Evolutionary conservation across 2,797 vertebrate genomes (phyloP), one percentile per base, ranked within the genome.

Genomic region (Coracias cyanogaster): DNA sequence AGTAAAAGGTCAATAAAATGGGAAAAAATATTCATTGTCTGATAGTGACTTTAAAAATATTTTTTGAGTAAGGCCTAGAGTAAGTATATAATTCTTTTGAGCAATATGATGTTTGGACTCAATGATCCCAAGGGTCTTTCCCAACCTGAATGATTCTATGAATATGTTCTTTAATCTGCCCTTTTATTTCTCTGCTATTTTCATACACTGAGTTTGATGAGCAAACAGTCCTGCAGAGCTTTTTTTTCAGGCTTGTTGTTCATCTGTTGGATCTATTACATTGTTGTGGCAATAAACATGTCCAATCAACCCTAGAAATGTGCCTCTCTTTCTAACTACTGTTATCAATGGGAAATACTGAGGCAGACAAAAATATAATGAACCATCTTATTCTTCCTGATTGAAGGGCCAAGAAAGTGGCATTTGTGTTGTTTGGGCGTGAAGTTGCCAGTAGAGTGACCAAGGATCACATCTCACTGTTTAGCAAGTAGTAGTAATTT

Each of bases 71-170:
- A 61, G 6, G 2, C 24, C 5, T 37, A 22, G 4, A 8, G 1
- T 51, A 3, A 84, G 14, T 81, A 65, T 11, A 78, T 51, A 26
- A 84, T 33, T 3, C 2, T 57, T 66, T 54, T 64, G 7, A 90
- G 3, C 2, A 55, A 14, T 20, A 37, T 37, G 37, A 7, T 11
- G 0, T 0, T 22, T 37, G 37, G 9, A 37, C 37, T 37, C 12
- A 37, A 37, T 37, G 37, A 37, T 37, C 37, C 37, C 37, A 37
- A 37, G 37, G 37, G 37, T 37, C 37, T 37, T 37, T 37, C 12
- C 37, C 37, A 37, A 37, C 37, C 37, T 37, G 37, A 37, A 37
- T 37, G 37, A 37, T 37, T 37, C 37, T 37, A 37, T 37, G 37
- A 37, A 37, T 37, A 7, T 12, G 0, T 0, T 22, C 72, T 71